Conservation (phyloP, 2,113 vertebrate species). For the Triplophysa dalaica region DNA sequence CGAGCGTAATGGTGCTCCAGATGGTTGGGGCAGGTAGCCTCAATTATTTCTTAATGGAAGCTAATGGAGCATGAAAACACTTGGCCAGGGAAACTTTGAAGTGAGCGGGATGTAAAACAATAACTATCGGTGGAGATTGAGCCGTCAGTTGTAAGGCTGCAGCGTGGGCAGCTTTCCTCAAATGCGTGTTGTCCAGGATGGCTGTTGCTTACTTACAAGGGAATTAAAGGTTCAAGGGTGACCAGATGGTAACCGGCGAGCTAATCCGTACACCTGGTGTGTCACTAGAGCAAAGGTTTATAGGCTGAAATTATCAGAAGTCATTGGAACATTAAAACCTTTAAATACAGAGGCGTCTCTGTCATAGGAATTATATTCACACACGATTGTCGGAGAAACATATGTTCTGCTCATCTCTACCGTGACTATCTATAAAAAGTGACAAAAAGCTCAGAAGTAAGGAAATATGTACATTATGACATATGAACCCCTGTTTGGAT, state of each 20-base stretch:
- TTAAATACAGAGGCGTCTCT: neutral
- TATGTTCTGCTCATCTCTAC: neutral
- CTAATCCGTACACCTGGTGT: conserved; percentile 37
- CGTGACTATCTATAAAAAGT: too few species aligned
- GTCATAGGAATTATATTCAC: neutral
- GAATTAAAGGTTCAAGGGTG: conserved; percentile 40
- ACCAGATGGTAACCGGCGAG: conserved; percentile 28
- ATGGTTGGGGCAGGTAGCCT: conserved; percentile 34
- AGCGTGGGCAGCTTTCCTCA: neutral
- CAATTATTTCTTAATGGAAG: conserved; percentile 28
- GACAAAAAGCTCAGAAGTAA: too few species aligned
- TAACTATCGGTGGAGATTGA: conserved; percentile 25
- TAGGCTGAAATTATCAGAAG: neutral
- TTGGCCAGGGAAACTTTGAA: conserved; percentile 18
- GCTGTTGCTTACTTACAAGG: conserved; percentile 31
- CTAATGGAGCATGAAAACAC: conserved; percentile 33
- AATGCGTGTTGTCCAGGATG: conserved; percentile 5
- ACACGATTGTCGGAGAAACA: neutral
- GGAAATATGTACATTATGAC: too few species aligned
- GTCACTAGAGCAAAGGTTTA: conserved; percentile 29
- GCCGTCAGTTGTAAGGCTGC: conserved; percentile 9
- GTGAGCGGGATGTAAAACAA: conserved; percentile 2
- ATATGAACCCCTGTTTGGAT: too few species aligned
- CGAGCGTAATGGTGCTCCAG: conserved; percentile 19
- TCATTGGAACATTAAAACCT: neutral